A percentile compares a stretch with the other conserved stretches of the same genome.
Evolutionary conservation across 2,113 vertebrate species (phyloP).

Genomic region (Pelmatolapia mariae): DNA sequence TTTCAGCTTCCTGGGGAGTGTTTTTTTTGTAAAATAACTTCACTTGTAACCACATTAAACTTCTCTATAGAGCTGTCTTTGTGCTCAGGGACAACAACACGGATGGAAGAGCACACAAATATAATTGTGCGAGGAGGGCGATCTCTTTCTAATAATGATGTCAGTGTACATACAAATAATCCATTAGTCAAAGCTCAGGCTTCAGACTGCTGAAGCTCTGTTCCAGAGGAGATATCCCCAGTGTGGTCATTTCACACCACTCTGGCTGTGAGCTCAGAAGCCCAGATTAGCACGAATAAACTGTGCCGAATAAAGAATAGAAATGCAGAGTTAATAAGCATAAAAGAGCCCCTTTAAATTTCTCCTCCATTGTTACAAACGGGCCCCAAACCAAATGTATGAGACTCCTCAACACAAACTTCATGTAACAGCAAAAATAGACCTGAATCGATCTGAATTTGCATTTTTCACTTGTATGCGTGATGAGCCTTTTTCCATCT

Average conservation of each 20-base stretch:
- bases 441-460: rapidly evolving
- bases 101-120: background rate
- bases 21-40: rapidly evolving
- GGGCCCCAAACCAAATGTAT: background rate
- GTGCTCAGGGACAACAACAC: background rate
- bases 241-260: background rate
- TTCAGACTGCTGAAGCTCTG: background rate
- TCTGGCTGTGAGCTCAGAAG: rapidly evolving
- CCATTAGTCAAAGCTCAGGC: background rate
- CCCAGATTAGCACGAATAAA: background rate
- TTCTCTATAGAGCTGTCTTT: background rate
- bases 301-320: rapidly evolving
- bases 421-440: background rate
- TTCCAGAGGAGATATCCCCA: background rate
- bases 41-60: background rate
- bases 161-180: background rate
- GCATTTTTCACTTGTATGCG: background rate
- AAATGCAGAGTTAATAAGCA: background rate
- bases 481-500: background rate
- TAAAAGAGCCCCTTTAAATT: background rate
- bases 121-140: background rate
- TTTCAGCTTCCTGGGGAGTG: background rate
- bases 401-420: background rate
- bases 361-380: background rate
- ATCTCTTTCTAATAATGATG: background rate